phyloP scores from a whole-genome alignment of 2,888 invertebrate species.

The Lasioglossum villosulum region DNA sequence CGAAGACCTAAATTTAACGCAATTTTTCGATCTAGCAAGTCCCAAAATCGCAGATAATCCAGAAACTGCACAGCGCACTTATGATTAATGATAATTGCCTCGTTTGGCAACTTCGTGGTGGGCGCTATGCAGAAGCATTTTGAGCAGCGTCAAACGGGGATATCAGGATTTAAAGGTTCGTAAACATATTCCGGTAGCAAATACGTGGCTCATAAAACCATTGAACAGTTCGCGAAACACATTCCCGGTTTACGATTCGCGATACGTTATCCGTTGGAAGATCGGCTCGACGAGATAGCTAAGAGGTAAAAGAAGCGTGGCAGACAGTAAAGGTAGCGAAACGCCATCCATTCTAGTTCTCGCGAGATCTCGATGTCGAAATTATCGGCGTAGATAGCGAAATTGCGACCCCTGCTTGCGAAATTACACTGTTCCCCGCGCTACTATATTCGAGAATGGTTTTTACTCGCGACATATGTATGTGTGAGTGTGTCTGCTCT shows the following conservation, averaged over 20 bases:
- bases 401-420: conserved; percentile 48
- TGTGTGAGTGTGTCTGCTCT: background rate
- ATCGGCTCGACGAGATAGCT: background rate
- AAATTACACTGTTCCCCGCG: conserved; percentile 58
- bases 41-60: background rate
- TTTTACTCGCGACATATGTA: background rate
- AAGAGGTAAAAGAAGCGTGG: background rate
- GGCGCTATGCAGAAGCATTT: background rate
- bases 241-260: conserved; percentile 22
- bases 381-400: conserved; percentile 54
- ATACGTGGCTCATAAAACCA: conserved; percentile 32
- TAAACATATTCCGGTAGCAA: conserved; percentile 42
- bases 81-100: background rate
- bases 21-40: background rate
- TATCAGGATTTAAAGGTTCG: conserved; percentile 38
- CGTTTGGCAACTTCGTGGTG: background rate
- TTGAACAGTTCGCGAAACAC: conserved; percentile 2
- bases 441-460: conserved; percentile 26
- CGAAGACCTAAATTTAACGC: background rate
- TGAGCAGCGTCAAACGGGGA: conserved; percentile 10
- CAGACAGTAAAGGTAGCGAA: background rate
- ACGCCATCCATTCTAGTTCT: background rate
- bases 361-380: conserved; percentile 49
- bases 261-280: conserved; percentile 11
- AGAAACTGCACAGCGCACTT: background rate